These are phyloP conservation scores for Brachionus asplanchnoidis DNA, from an alignment of 1,140 invertebrate species.

Conservation along the genomic window DNA sequence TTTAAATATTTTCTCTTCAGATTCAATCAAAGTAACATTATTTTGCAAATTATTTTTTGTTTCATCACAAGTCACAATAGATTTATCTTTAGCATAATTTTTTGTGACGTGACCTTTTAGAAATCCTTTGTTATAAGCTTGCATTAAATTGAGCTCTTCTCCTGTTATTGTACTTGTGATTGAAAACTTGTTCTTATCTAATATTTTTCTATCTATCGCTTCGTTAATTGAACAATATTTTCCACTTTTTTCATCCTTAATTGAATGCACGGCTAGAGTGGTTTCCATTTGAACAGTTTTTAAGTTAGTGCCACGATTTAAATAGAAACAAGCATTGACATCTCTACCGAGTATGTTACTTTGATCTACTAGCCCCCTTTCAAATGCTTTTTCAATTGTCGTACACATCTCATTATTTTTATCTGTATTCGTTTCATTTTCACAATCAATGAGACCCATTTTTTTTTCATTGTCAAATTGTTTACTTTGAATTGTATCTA, in stretches of 20 bases:
- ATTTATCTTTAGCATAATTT: neutral
- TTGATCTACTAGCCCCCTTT: too few species aligned
- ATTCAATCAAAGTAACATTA: neutral
- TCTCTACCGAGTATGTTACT: neutral
- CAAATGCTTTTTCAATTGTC: too few species aligned
- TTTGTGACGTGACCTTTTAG: neutral
- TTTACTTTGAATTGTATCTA: too few species aligned
- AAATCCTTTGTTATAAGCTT: neutral
- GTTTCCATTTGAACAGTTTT: neutral
- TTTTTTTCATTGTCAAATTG: too few species aligned
- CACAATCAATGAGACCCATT: too few species aligned
- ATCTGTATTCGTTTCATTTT: too few species aligned
- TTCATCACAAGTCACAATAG: neutral
- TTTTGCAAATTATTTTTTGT: neutral
- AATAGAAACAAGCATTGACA: neutral
- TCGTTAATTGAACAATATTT: neutral
- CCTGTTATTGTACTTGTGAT: neutral
- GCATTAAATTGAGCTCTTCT: neutral
- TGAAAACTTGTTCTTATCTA: conserved; percentile 1
- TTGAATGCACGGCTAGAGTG: conserved; percentile 2
- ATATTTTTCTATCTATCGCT: neutral
- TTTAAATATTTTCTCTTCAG: conserved; percentile 1
- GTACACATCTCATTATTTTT: too few species aligned
- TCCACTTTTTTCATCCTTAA: neutral
- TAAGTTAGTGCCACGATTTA: neutral